These are phyloP conservation scores for Chauna torquata DNA, from an alignment of 2,113 vertebrate genomes.

Conservation along the genomic window DNA sequence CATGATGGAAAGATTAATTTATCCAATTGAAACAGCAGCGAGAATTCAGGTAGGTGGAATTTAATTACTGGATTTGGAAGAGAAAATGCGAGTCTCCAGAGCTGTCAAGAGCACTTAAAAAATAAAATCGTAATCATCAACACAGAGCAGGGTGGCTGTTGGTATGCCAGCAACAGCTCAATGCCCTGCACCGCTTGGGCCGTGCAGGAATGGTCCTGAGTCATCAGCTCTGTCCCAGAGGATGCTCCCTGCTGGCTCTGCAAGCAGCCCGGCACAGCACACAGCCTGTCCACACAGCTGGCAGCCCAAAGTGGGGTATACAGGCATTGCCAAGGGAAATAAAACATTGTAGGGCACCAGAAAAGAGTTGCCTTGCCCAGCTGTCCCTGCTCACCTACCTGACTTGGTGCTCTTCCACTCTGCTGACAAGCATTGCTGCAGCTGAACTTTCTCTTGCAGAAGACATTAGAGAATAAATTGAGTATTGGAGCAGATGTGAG, in stretches of 20 bases:
- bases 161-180: background rate
- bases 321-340: background rate
- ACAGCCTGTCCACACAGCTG: background rate
- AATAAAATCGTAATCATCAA: slow-evolving; percentile 62
- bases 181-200: background rate
- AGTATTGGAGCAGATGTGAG: slow-evolving; percentile 75
- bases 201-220: rapidly evolving
- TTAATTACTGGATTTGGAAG: slow-evolving; percentile 56
- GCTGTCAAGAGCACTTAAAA: slow-evolving; percentile 62
- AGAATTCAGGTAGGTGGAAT: slow-evolving; percentile 63
- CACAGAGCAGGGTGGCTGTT: background rate
- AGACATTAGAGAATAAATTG: slow-evolving; percentile 70
- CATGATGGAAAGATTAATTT: slow-evolving; percentile 58
- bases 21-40: slow-evolving; percentile 52
- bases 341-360: background rate
- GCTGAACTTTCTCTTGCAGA: slow-evolving; percentile 36
- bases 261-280: background rate
- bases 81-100: slow-evolving; percentile 40
- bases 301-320: background rate
- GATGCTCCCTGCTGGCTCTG: background rate
- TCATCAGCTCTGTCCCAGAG: rapidly evolving
- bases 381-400: background rate
- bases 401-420: background rate
- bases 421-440: background rate
- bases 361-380: background rate